Base-by-base conservation (phyloP, 2,888 invertebrate species). In the Trachelus tabidus region DNA sequence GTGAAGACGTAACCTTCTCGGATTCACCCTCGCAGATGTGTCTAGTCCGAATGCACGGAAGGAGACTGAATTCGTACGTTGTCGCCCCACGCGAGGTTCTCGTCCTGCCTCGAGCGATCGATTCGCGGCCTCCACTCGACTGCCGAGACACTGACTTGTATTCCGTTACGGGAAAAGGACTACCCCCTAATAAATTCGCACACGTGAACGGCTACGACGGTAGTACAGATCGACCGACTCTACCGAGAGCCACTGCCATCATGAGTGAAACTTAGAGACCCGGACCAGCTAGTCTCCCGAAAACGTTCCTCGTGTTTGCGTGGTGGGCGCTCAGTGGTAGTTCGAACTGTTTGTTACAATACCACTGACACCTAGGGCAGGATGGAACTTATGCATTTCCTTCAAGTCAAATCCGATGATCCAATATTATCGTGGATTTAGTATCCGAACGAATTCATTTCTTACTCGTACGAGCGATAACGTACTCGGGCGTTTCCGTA, bases 401-500 rank as follows among this genome's bases (percentile, higher is more conserved):
- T 56, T 9, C 6, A 23, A 56, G 56, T 56, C 9, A 15, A 56
- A 56, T 23, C 23, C 56, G 56, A 56, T 56, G 56, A 56, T 56
- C 56, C 56, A 23, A 6, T 15, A 15, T 40, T 23, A 23, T 23
- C 56, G 23, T 56, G 56, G 56, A 56, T 56, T 56, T 15, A 9
- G 23, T 23, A 56, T 56, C 56, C 56, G 56, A 23, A 56, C 23
- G 56, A 56, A 56, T 56, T 56, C 73, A 73, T 69, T 75, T 74
- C 75, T 68, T 23, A 35, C 23, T 31, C n/a, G 75, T 34, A 68
- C 34, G 73, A 78, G 69, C 76, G 79, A 79, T 82, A 76, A 75
- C 77, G 71, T 75, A 81, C 79, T 88, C 88, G 89, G 89, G 85
- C 83, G 86, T 87, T 87, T 88, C 88, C 89, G 89, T 84, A 80